These are phyloP conservation scores for Polia nebulosa DNA, from an alignment of 2,888 invertebrate species.

Conservation along the genomic window DNA sequence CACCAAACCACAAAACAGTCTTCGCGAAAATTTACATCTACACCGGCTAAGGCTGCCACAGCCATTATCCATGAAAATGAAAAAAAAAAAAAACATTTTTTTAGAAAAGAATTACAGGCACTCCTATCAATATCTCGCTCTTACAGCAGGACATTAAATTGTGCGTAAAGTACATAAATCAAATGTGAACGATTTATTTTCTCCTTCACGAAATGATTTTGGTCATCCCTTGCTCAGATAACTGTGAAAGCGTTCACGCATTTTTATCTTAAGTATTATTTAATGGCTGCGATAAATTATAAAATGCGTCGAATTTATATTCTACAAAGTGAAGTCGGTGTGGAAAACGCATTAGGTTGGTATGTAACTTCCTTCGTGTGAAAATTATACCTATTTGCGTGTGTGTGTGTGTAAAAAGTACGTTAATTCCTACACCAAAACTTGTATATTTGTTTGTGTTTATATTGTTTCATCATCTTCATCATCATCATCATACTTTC, in stretches of 20 bases:
- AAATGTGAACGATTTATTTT: conserved; percentile 65
- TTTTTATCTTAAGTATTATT: conserved; percentile 61
- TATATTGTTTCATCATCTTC: no score
- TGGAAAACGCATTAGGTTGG: conserved; percentile 3
- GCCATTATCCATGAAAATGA: conserved; percentile 17
- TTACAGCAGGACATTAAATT: conserved; percentile 61
- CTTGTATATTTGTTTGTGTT: no score
- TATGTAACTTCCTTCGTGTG: not conserved
- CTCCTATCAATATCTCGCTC: conserved; percentile 53
- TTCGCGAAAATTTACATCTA: not conserved
- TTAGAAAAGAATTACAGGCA: conserved; percentile 33
- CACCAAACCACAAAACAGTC: not conserved
- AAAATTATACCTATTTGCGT: not conserved
- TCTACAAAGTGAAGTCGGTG: conserved; percentile 4
- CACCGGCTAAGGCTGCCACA: not conserved
- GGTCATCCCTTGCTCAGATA: conserved; percentile 60
- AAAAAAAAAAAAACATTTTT: not conserved
- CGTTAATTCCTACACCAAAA: no score
- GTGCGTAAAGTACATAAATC: conserved; percentile 65
- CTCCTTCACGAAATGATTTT: conserved; percentile 61
- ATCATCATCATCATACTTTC: no score
- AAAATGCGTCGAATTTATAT: conserved; percentile 27
- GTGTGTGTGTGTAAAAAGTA: no score
- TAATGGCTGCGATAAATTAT: conserved; percentile 53
- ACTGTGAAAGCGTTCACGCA: conserved; percentile 51